Evolutionary conservation across 1,140 invertebrate genomes (phyloP).

Genomic region (Hycleus phaleratus): DNA sequence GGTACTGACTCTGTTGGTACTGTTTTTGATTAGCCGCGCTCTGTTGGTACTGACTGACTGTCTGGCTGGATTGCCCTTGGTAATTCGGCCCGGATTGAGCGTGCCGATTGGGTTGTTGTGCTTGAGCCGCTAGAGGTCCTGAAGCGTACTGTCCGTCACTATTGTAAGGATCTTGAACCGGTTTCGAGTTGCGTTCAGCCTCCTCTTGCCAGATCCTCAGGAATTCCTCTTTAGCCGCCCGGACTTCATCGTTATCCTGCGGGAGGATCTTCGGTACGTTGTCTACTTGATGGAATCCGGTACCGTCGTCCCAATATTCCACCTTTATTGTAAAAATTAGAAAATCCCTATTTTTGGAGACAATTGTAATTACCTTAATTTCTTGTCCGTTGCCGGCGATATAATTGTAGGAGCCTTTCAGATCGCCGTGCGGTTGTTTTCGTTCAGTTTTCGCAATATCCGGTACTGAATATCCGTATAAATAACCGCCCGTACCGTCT

Average conservation of each 20-base stretch:
- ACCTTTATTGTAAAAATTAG: constrained; percentile 35
- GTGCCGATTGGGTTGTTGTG: constrained; percentile 8
- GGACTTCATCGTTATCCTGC: constrained; percentile 52
- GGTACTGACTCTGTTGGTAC: constrained; percentile 1
- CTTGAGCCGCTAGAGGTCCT: constrained; percentile 23
- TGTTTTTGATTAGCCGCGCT: neutral
- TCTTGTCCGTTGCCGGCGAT: constrained; percentile 42
- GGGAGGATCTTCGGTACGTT: constrained; percentile 53
- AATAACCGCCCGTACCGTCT: constrained; percentile 49
- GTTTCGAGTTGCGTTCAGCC: constrained; percentile 43
- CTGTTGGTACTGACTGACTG: constrained; percentile 10
- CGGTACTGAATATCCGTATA: constrained; percentile 55
- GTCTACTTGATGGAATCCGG: constrained; percentile 59
- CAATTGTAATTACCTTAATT: constrained; percentile 39
- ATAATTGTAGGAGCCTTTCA: constrained; percentile 47
- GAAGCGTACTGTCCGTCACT: constrained; percentile 24
- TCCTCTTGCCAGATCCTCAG: constrained; percentile 54
- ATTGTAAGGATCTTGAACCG: constrained; percentile 31
- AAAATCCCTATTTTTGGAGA: no score
- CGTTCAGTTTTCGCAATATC: constrained; percentile 55
- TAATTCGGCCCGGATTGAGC: neutral
- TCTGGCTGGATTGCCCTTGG: neutral
- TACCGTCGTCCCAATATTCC: constrained; percentile 54
- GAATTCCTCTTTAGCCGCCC: constrained; percentile 52
- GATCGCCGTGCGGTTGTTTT: constrained; percentile 43